Evolutionary conservation across 2,888 invertebrate species (phyloP), one percentile per base, ranked within the genome.

Genomic region (Spialia ferax): DNA sequence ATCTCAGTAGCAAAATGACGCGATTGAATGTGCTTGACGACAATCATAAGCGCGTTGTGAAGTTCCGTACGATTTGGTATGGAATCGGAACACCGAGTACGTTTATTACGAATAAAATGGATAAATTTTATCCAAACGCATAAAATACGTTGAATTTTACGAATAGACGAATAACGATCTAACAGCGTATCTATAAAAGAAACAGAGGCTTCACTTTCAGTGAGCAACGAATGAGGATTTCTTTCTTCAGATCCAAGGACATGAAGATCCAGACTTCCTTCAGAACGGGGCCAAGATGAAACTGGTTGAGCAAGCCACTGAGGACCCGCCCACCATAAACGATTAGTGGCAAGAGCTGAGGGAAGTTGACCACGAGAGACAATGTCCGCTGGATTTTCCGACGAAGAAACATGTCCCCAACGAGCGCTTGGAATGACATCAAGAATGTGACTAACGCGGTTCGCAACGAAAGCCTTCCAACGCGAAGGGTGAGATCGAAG

Each of bases 281-380:
- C 50, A 52, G 50, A 52, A 52, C 50, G 50, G 23, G 50, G 50
- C 50, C 50, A 52, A 23, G 50, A 52, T 6, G 50, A 52, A 52
- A 6, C 20, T 5, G 50, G 23, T 23, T 23, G 50, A n/a, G 11
- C 13, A 6, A 52, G 22, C 50, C 50, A 52, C n/a, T 13, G 7
- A 13, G 50, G 50, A 13, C 23, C 50, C 50, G 50, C 22, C 50
- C 50, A 52, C 50, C 50, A 52, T 52, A 52, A 23, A 23, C 50
- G 50, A 52, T 52, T 52, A 13, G 23, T 52, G 23, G 50, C 50
- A 52, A 55, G 55, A 29, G 29, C 23, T n/a, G 55, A 55, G 8
- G 55, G 55, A 52, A 52, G 50, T 11, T 23, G 50, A 23, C 50
- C 23, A 4, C 20, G 50, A 4, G 50, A 52, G 1, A 52, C 13